Evolutionary conservation across 2,113 vertebrate species (phyloP).

Genomic region (Drymodes brunneopygia): DNA sequence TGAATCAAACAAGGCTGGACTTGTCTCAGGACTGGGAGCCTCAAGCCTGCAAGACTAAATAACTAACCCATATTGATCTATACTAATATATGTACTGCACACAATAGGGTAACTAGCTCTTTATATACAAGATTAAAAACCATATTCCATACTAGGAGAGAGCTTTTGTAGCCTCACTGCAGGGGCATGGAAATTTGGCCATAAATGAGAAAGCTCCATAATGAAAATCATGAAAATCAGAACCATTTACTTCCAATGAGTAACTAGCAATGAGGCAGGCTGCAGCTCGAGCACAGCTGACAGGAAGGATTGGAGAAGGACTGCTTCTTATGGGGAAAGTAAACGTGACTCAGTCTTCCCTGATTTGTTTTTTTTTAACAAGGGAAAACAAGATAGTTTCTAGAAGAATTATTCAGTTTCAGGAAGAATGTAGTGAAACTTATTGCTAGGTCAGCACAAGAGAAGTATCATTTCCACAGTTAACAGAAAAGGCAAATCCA

Average conservation of each 20-base stretch:
- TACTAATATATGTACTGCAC: neutral
- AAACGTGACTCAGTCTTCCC: neutral
- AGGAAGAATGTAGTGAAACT: neutral
- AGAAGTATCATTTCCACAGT: neutral
- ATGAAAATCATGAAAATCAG: conserved; percentile 36
- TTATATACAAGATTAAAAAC: neutral
- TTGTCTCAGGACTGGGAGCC: neutral
- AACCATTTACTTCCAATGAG: neutral
- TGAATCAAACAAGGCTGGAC: neutral
- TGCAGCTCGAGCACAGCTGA: neutral
- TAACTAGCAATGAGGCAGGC: neutral
- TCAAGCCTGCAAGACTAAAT: neutral
- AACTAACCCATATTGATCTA: neutral
- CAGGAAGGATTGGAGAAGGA: neutral
- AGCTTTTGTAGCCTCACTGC: neutral
- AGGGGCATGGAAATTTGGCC: neutral
- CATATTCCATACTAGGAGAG: neutral
- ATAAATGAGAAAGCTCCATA: neutral
- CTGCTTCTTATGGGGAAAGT: neutral
- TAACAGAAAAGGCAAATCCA: neutral
- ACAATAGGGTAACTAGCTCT: neutral
- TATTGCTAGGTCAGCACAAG: neutral
- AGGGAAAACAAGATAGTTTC: neutral
- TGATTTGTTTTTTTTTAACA: neutral
- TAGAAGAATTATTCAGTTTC: neutral